These are phyloP conservation scores for Cuniculus paca DNA, from an alignment of 2,797 vertebrate species.

Conservation along the genomic window DNA sequence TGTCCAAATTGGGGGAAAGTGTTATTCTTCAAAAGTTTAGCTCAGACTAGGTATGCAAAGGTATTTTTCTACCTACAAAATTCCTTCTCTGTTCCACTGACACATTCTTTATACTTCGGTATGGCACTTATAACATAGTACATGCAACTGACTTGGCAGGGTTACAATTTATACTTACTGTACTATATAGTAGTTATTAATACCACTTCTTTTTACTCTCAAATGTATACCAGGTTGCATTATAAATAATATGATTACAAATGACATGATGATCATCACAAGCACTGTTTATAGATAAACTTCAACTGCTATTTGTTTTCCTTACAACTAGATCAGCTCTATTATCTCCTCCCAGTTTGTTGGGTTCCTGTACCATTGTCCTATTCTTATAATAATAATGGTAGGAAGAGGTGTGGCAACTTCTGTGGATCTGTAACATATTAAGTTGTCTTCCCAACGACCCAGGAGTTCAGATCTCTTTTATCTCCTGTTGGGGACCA, in stretches of 20 bases:
- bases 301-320: not conserved
- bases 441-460: not conserved
- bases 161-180: not conserved
- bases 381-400: not conserved
- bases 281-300: not conserved
- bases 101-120: not conserved
- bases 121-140: not conserved
- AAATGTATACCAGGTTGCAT: not conserved
- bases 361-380: not conserved
- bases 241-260: slow-evolving; percentile 14
- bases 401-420: not conserved
- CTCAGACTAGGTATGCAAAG: slow-evolving; percentile 1
- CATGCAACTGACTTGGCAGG: not conserved
- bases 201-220: not conserved
- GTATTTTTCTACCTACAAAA: slow-evolving; percentile 12
- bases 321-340: not conserved
- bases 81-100: not conserved
- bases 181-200: not conserved
- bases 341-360: not conserved
- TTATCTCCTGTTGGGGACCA: not conserved
- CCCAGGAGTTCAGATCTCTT: not conserved
- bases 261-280: not conserved
- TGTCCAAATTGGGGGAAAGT: not conserved
- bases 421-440: not conserved
- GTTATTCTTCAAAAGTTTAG: not conserved